Evolutionary conservation across 2,797 vertebrate species (phyloP).

Genomic region (Galagoides demidoff): DNA sequence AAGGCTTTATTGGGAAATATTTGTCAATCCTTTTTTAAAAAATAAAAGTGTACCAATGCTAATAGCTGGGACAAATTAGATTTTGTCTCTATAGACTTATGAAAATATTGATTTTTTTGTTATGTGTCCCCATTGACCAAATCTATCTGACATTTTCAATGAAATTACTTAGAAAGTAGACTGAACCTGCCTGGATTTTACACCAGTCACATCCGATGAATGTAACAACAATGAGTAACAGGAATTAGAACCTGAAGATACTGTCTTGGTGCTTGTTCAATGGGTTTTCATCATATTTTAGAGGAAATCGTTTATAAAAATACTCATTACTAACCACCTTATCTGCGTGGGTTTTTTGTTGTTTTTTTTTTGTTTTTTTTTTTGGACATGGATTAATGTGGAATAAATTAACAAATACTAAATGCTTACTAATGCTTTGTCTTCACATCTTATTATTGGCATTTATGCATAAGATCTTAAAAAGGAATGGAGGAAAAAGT

Average conservation of each 20-base stretch:
- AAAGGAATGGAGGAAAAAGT: no score
- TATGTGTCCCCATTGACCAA: constrained; percentile 54
- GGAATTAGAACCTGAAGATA: not conserved
- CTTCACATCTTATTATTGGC: not conserved
- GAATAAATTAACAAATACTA: not conserved
- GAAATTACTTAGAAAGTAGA: constrained; percentile 75
- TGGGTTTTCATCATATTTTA: not conserved
- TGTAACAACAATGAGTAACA: constrained; percentile 50
- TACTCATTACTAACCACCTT: not conserved
- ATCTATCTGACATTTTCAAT: constrained; percentile 69
- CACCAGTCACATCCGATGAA: constrained; percentile 58
- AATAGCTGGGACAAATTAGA: constrained; percentile 71
- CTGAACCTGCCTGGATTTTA: constrained; percentile 67
- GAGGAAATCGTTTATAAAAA: not conserved
- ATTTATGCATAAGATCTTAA: constrained; percentile 19
- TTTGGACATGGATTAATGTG: not conserved
- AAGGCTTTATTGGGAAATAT: constrained; percentile 35
- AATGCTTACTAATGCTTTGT: not conserved
- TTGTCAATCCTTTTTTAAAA: constrained; percentile 66
- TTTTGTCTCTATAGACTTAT: constrained; percentile 64
- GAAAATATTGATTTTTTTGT: constrained; percentile 79
- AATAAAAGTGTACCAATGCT: constrained; percentile 62
- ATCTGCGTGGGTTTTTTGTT: not conserved
- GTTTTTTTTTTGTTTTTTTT: no score
- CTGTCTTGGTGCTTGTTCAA: not conserved